A percentile compares a stretch with the other conserved stretches of the same genome.
Evolutionary conservation across 2,113 vertebrate species (phyloP).

Genomic region (Macrotus californicus): DNA sequence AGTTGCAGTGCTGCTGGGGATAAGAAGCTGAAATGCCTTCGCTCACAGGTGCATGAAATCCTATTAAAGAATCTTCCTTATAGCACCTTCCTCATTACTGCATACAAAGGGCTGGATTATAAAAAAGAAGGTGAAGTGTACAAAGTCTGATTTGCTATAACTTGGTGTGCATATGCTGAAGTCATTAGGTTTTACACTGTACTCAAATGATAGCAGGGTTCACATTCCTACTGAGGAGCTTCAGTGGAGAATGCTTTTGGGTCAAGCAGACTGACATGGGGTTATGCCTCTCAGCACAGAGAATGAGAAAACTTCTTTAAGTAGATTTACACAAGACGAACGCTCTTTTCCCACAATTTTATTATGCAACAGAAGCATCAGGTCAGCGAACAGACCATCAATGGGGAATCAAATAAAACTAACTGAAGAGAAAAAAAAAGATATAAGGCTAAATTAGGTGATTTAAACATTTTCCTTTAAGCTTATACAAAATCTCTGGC

Average conservation of each 20-base stretch:
- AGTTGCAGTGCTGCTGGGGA: conserved; percentile 87
- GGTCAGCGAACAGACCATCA: conserved; percentile 82
- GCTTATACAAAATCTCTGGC: conserved; percentile 88
- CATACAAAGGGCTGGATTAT: conserved; percentile 88
- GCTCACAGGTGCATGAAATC: conserved; percentile 91
- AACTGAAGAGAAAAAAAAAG: conserved; percentile 70
- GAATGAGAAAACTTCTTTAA: conserved; percentile 84
- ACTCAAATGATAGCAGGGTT: conserved; percentile 82
- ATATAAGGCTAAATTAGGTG: conserved; percentile 88
- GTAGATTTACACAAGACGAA: conserved; percentile 82
- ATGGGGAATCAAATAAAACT: conserved; percentile 80
- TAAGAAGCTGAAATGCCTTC: conserved; percentile 87
- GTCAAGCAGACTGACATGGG: conserved; percentile 83
- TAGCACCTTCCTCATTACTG: conserved; percentile 88
- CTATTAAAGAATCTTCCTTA: conserved; percentile 90
- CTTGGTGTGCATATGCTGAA: conserved; percentile 86
- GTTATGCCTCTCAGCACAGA: conserved; percentile 82
- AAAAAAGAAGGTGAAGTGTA: conserved; percentile 88
- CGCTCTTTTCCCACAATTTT: conserved; percentile 80
- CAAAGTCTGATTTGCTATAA: conserved; percentile 84
- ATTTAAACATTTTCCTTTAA: conserved; percentile 88
- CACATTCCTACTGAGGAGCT: conserved; percentile 81
- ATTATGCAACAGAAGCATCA: conserved; percentile 84
- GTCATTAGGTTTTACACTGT: conserved; percentile 85
- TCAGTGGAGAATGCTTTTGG: conserved; percentile 82